Evolutionary conservation across 2,888 invertebrate genomes (phyloP).

Genomic region (Epinotia demarniana): DNA sequence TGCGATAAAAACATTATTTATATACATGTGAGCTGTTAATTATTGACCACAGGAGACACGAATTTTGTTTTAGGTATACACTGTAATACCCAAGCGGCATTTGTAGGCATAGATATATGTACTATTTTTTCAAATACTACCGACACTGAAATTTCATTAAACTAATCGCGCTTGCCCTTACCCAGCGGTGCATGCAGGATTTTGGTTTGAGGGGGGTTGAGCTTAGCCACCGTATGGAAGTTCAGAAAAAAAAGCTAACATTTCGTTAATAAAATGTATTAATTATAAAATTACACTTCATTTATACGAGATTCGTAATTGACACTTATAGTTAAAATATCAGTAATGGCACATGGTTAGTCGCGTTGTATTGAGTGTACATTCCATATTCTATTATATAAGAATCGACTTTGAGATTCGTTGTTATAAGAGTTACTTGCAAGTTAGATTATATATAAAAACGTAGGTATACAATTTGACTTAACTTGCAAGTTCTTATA

Average conservation of each 20-base stretch:
- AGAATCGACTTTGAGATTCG: conserved; percentile 47
- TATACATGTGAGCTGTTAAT: no score
- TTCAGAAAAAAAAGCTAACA: conserved; percentile 44
- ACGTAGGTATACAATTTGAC: conserved; percentile 25
- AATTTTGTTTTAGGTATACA: no score
- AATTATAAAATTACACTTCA: conserved; percentile 59
- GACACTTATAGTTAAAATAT: conserved; percentile 60
- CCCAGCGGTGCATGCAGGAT: no score
- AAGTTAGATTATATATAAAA: conserved; percentile 43
- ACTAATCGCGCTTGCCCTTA: no score
- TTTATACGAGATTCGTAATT: conserved; percentile 53
- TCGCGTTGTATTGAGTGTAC: conserved; percentile 37
- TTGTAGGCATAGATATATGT: no score
- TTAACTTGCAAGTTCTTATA: conserved; percentile 50
- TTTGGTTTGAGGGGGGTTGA: no score
- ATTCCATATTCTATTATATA: conserved; percentile 29
- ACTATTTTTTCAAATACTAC: no score
- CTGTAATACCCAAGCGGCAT: no score
- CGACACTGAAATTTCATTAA: no score
- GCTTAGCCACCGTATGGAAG: no score
- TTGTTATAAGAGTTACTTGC: conserved; percentile 48
- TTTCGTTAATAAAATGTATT: conserved; percentile 66
- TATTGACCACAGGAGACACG: no score
- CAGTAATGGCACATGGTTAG: conserved; percentile 71
- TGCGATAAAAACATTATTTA: no score